Conservation (phyloP, 2,113 vertebrate species). For the Etia nguti region DNA sequence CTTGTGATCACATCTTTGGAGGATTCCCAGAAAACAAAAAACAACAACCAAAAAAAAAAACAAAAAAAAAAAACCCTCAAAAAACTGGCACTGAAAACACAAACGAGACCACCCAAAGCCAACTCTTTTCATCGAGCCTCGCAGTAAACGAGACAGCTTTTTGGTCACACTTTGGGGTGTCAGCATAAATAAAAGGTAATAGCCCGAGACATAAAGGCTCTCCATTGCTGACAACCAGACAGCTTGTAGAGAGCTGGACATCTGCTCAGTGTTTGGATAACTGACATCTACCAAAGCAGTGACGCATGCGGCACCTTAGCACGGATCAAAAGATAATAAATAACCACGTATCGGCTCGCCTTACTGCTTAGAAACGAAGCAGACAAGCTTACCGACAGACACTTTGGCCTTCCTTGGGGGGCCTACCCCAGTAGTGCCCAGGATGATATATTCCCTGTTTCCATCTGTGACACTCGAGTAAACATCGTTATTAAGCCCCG, state of each 20-base stretch:
- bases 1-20: slow-evolving; percentile 46
- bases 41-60: not conserved
- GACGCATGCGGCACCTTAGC: slow-evolving; percentile 52
- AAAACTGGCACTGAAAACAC: slow-evolving; percentile 12
- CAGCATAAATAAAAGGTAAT: slow-evolving; percentile 30
- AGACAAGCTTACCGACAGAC: slow-evolving; percentile 36
- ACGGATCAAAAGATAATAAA: slow-evolving; percentile 40
- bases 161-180: slow-evolving; percentile 43
- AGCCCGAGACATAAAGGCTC: not conserved
- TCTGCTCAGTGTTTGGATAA: slow-evolving; percentile 55
- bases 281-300: slow-evolving; percentile 33
- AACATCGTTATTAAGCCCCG: slow-evolving; percentile 30
- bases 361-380: slow-evolving; percentile 16
- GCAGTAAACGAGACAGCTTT: slow-evolving; percentile 4
- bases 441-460: slow-evolving; percentile 25
- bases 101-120: slow-evolving; percentile 53
- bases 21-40: slow-evolving; percentile 12
- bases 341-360: slow-evolving; percentile 4
- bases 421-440: not conserved
- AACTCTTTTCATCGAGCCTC: not conserved
- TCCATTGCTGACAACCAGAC: slow-evolving; percentile 7
- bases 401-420: slow-evolving; percentile 16
- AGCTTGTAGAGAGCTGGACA: slow-evolving; percentile 33
- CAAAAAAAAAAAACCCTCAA: not conserved
- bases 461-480: slow-evolving; percentile 26